Conservation (phyloP, 1,140 invertebrate genomes). For the Parapsyche elsis region DNA sequence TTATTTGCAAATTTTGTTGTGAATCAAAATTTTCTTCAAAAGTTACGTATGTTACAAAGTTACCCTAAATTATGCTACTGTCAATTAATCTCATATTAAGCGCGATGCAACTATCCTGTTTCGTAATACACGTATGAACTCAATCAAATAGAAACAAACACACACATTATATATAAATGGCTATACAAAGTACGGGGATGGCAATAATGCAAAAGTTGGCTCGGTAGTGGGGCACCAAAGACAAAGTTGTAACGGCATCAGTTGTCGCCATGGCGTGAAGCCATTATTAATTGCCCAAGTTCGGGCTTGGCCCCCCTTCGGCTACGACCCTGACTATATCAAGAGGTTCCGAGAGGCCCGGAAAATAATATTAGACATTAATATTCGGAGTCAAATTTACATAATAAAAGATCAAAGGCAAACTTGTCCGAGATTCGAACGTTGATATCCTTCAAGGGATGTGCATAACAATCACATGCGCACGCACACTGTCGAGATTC, state of each 20-base stretch:
- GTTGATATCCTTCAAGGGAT: no score
- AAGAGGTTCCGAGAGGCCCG: neutral
- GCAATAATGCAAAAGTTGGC: slow-evolving; percentile 34
- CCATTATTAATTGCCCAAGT: slow-evolving; percentile 44
- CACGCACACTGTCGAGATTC: no score
- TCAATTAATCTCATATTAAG: no score
- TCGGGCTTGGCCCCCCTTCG: neutral
- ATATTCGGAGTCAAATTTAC: neutral
- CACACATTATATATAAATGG: neutral
- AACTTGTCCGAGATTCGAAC: no score
- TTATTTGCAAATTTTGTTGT: no score
- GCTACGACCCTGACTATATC: neutral
- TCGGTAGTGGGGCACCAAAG: neutral
- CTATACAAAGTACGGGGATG: neutral
- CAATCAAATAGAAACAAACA: neutral
- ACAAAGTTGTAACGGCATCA: slow-evolving; percentile 45
- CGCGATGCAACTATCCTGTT: no score
- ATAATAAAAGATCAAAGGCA: slow-evolving; percentile 13
- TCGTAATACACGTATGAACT: no score
- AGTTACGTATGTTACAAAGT: no score
- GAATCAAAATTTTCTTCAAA: no score
- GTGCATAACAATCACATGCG: no score
- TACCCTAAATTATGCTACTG: no score
- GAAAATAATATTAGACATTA: slow-evolving; percentile 15
- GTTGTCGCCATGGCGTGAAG: slow-evolving; percentile 39